These are phyloP conservation scores for Eristalis intricaria DNA, from an alignment of 2,888 invertebrate genomes.

Conservation along the genomic window DNA sequence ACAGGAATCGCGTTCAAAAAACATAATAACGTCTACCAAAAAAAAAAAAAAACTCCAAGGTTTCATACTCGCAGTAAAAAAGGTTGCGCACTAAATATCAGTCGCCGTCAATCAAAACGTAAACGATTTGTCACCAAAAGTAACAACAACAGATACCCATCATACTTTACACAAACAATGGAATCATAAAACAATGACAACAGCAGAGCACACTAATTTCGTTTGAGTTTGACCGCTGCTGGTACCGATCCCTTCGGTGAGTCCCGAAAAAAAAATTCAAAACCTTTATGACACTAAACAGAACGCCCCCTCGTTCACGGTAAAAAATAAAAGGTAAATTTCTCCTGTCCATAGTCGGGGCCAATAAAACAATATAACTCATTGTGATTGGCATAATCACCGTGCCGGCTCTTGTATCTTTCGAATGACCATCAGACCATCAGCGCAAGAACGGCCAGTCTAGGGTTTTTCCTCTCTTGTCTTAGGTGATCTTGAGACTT, in stretches of 20 bases:
- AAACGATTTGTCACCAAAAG: not conserved
- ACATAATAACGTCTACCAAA: not conserved
- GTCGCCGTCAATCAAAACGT: not conserved
- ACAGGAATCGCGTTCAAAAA: not conserved
- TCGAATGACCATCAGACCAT: constrained; percentile 60
- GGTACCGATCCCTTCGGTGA: constrained; percentile 8
- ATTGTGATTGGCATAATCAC: constrained; percentile 61
- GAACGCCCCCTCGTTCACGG: constrained; percentile 51
- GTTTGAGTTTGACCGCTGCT: constrained; percentile 66
- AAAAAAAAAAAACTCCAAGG: not conserved
- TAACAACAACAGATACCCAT: constrained; percentile 4
- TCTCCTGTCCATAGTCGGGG: constrained; percentile 17
- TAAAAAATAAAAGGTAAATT: constrained; percentile 12
- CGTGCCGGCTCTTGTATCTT: constrained; percentile 40
- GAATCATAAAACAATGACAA: constrained; percentile 55
- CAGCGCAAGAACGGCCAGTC: constrained; percentile 36
- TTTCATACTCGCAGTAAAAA: not conserved
- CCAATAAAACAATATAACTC: constrained; percentile 69
- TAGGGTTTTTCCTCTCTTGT: constrained; percentile 21
- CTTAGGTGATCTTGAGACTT: constrained; percentile 37
- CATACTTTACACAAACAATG: constrained; percentile 33
- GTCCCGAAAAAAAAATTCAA: not conserved
- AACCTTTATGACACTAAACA: constrained; percentile 62
- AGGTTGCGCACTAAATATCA: not conserved
- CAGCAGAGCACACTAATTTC: constrained; percentile 27